phyloP scores from a whole-genome alignment of 2,888 invertebrate species.

The Bhutanitis thaidina region DNA sequence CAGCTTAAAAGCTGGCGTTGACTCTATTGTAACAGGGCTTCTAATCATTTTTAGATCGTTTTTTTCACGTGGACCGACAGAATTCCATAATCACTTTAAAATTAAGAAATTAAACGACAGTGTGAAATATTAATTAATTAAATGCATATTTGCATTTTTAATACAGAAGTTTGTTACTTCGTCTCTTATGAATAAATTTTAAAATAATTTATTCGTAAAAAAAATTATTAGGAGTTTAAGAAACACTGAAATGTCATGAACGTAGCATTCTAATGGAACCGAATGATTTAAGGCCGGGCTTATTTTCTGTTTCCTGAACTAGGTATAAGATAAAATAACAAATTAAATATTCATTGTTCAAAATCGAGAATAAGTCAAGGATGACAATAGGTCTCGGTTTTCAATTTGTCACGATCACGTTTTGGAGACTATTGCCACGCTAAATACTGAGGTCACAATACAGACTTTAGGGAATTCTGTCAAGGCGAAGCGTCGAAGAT shows the following conservation, averaged over 20 bases:
- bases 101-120: no score
- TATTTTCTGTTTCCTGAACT: constrained; percentile 42
- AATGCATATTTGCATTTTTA: no score
- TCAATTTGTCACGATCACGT: constrained; percentile 67
- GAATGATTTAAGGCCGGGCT: constrained; percentile 23
- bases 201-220: no score
- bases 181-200: no score
- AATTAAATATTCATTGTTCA: constrained; percentile 50
- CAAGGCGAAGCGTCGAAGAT: constrained; percentile 29
- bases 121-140: no score
- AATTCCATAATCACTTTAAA: no score
- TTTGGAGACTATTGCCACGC: constrained; percentile 40
- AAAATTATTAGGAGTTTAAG: not conserved
- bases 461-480: constrained; percentile 45
- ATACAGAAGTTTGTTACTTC: no score
- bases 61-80: no score
- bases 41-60: no score
- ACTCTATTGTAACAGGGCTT: constrained; percentile 10
- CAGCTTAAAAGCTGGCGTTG: constrained; percentile 30
- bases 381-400: constrained; percentile 57
- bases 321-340: constrained; percentile 36
- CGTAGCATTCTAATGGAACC: constrained; percentile 23
- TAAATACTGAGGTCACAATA: constrained; percentile 48
- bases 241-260: not conserved
- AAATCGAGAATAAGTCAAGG: constrained; percentile 66